phyloP scores from a whole-genome alignment of 2,113 vertebrate species.

The Myrmophylax atrothorax region DNA sequence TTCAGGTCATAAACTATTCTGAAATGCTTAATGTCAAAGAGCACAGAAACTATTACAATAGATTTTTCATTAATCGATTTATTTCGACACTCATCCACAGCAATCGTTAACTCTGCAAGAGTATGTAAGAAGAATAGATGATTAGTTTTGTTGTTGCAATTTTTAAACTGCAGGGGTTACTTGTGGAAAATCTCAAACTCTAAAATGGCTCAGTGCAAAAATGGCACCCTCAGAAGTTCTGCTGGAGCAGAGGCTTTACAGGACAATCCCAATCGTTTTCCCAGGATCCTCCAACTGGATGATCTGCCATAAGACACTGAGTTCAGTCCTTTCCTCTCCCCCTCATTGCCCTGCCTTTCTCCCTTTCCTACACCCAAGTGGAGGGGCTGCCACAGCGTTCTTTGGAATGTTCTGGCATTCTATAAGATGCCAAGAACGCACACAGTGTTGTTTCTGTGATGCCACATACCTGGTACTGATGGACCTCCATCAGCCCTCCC shows the following conservation, averaged over 20 bases:
- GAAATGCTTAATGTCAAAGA: neutral
- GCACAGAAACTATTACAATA: neutral
- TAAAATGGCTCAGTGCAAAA: neutral
- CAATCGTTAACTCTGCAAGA: neutral
- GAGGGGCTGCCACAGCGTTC: neutral
- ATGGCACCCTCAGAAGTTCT: rapidly evolving
- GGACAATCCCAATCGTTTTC: neutral
- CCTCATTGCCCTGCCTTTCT: neutral
- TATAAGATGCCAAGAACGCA: neutral
- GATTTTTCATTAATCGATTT: neutral
- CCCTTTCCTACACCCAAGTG: neutral
- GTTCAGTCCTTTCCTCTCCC: neutral
- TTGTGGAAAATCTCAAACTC: neutral
- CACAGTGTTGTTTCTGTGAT: neutral
- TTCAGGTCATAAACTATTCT: neutral
- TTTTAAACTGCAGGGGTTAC: neutral
- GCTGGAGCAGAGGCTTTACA: neutral
- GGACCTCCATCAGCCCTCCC: neutral
- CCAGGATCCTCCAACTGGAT: neutral
- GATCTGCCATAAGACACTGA: neutral
- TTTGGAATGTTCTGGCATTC: neutral
- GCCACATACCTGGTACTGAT: rapidly evolving
- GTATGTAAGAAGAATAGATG: rapidly evolving
- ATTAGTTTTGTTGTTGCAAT: neutral
- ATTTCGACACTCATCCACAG: neutral